Conservation (phyloP, 92 coral and sea anemone species). For the Parazoanthus atlanticus region DNA sequence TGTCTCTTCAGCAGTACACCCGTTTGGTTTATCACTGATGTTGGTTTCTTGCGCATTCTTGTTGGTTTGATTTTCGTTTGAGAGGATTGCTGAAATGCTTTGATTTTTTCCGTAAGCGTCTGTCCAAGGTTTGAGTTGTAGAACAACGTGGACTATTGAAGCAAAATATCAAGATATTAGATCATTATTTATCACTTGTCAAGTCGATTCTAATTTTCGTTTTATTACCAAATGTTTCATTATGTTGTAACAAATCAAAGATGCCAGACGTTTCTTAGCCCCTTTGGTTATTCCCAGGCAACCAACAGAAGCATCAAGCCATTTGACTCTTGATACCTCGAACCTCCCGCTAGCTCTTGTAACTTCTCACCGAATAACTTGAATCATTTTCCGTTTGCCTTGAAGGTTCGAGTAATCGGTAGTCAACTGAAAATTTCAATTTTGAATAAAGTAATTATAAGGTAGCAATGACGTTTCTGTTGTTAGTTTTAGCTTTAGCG, state of each 20-base stretch:
- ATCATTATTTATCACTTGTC: background rate
- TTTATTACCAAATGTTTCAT: background rate
- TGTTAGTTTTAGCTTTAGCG: no score
- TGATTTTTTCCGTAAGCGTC: background rate
- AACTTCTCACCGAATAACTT: no score
- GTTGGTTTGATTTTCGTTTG: slow-evolving; percentile 28
- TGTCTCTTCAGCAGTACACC: slow-evolving; percentile 23
- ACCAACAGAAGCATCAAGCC: no score
- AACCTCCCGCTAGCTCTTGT: no score
- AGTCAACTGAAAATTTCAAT: no score
- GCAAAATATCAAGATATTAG: background rate
- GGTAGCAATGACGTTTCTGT: no score
- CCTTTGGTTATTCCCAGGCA: no score
- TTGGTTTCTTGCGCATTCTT: slow-evolving; percentile 17
- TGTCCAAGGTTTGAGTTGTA: slow-evolving; percentile 22
- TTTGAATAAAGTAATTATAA: no score
- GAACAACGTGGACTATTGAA: background rate
- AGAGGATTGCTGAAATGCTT: slow-evolving; percentile 1
- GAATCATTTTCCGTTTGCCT: no score
- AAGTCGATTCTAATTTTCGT: background rate
- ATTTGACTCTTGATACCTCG: no score
- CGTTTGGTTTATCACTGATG: slow-evolving; percentile 30
- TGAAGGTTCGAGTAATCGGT: no score
- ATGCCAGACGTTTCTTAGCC: background rate
- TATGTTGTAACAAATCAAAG: no score